Evolutionary conservation across 2,888 invertebrate species (phyloP).

Genomic region (Ormyrus thymus): DNA sequence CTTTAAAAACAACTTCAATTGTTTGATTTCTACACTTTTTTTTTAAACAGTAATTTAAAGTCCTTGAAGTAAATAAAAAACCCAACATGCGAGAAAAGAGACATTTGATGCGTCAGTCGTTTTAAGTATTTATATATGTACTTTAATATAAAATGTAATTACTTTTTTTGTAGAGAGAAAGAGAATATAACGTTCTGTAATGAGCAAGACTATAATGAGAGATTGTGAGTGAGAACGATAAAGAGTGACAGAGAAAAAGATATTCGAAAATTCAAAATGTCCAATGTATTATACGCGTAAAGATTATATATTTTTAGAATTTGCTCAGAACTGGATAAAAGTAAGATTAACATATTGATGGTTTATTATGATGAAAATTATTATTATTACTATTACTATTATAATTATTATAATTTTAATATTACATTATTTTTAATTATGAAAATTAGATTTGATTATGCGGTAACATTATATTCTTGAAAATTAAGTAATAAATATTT

Average conservation of each 20-base stretch:
- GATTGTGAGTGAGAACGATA: not conserved
- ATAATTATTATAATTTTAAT: slow-evolving; percentile 53
- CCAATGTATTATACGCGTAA: slow-evolving; percentile 63
- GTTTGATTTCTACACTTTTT: slow-evolving; percentile 13
- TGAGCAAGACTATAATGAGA: not conserved
- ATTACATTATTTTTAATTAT: slow-evolving; percentile 58
- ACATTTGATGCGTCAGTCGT: slow-evolving; percentile 6
- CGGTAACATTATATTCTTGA: slow-evolving; percentile 63
- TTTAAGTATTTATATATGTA: slow-evolving; percentile 26
- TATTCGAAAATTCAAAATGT: slow-evolving; percentile 43
- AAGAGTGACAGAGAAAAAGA: not conserved
- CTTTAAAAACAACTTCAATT: not conserved
- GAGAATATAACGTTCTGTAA: not conserved
- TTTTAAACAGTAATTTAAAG: slow-evolving; percentile 1
- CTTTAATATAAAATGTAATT: slow-evolving; percentile 51
- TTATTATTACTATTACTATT: slow-evolving; percentile 51
- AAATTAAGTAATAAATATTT: slow-evolving; percentile 67
- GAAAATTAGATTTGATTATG: slow-evolving; percentile 59
- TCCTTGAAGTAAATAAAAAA: slow-evolving; percentile 3
- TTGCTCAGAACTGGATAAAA: slow-evolving; percentile 70
- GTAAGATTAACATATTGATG: slow-evolving; percentile 63
- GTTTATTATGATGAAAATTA: slow-evolving; percentile 51
- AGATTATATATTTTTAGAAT: slow-evolving; percentile 60
- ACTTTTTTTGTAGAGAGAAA: slow-evolving; percentile 33
- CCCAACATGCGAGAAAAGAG: not conserved